These are phyloP conservation scores for Cheilosia scutellata DNA, from an alignment of 2,888 invertebrate genomes.

Conservation along the genomic window DNA sequence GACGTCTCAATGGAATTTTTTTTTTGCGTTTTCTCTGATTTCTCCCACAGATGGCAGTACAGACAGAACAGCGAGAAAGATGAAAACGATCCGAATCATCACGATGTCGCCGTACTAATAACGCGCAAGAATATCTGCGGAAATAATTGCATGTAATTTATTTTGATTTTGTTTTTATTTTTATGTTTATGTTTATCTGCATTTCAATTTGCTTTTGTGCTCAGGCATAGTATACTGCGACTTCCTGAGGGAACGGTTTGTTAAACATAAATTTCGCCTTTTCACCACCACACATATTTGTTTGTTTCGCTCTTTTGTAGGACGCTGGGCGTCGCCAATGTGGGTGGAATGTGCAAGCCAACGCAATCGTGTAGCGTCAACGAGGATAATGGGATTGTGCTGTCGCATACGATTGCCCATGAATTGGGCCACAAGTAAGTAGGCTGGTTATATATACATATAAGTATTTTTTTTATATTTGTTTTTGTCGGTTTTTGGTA, in stretches of 20 bases:
- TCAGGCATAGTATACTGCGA: not conserved
- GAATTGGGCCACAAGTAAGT: constrained; percentile 97
- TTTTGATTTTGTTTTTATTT: constrained; percentile 35
- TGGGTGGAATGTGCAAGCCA: constrained; percentile 94
- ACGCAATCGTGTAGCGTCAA: constrained; percentile 94
- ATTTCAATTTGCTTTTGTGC: constrained; percentile 33
- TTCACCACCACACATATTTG: constrained; percentile 37
- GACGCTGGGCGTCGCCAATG: constrained; percentile 94
- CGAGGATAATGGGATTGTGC: constrained; percentile 94
- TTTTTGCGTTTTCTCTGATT: constrained; percentile 20
- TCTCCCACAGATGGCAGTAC: constrained; percentile 88
- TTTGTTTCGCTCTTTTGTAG: constrained; percentile 82
- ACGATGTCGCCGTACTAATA: constrained; percentile 94
- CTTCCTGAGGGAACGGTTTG: constrained; percentile 68
- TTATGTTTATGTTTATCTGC: constrained; percentile 14
- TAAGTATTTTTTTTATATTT: not conserved
- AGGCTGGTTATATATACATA: constrained; percentile 18
- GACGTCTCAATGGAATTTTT: constrained; percentile 37
- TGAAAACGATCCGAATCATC: constrained; percentile 93
- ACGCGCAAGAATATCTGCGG: constrained; percentile 91
- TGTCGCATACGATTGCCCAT: constrained; percentile 95
- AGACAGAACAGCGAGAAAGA: constrained; percentile 87
- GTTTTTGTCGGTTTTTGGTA: constrained; percentile 15
- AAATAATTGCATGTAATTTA: constrained; percentile 83
- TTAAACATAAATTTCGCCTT: constrained; percentile 65